These are phyloP conservation scores for Crocallis elinguaria DNA, from an alignment of 2,888 invertebrate genomes.

Conservation along the genomic window DNA sequence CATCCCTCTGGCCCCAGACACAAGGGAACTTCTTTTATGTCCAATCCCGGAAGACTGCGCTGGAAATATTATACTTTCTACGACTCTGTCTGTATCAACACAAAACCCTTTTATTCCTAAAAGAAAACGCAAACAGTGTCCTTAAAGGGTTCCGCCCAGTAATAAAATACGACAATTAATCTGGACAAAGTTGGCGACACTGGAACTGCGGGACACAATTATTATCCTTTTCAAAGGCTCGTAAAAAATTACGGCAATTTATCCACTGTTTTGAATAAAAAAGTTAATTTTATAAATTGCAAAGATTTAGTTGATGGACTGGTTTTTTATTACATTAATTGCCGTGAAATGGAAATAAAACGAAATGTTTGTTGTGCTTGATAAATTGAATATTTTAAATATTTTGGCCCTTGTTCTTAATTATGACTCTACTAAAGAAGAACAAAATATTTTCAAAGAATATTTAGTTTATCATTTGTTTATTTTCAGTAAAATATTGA, in stretches of 20 bases:
- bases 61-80: not conserved
- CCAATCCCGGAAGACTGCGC: too few relatives aligned
- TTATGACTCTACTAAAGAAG: too few relatives aligned
- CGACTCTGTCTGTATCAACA: not conserved
- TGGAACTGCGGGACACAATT: constrained; percentile 46
- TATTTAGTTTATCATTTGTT: too few relatives aligned
- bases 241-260: constrained; percentile 46
- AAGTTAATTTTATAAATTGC: constrained; percentile 37
- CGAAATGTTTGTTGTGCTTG: not conserved
- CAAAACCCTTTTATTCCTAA: constrained; percentile 6
- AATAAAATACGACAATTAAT: constrained; percentile 62
- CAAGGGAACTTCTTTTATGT: too few relatives aligned
- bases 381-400: not conserved
- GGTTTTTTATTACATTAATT: not conserved
- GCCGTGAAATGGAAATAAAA: not conserved
- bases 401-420: too few relatives aligned
- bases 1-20: too few relatives aligned
- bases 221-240: constrained; percentile 52
- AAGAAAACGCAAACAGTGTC: constrained; percentile 47
- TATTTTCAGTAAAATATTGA: too few relatives aligned
- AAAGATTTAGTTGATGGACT: constrained; percentile 12
- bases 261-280: constrained; percentile 44
- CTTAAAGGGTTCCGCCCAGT: constrained; percentile 39
- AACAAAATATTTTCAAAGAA: too few relatives aligned
- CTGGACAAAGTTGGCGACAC: constrained; percentile 55